These are phyloP conservation scores for Taphrorychus bicolor DNA, from an alignment of 2,888 invertebrate species.

Conservation along the genomic window DNA sequence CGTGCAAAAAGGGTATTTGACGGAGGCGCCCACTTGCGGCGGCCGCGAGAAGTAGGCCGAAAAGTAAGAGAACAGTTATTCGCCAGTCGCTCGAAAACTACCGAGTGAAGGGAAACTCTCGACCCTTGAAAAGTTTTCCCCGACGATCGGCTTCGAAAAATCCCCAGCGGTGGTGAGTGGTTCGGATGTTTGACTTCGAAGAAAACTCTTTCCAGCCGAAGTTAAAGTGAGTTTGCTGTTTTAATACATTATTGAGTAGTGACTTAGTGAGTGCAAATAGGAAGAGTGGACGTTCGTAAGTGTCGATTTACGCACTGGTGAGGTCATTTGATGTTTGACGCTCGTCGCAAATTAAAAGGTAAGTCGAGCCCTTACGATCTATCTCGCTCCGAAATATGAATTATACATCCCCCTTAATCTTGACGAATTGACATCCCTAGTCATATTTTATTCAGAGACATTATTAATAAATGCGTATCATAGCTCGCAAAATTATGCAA, in stretches of 20 bases:
- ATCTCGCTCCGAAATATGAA: not conserved
- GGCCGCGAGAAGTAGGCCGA: slow-evolving; percentile 12
- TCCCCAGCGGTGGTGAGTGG: too few relatives aligned
- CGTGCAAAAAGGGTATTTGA: slow-evolving; percentile 3
- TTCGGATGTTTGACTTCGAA: too few relatives aligned
- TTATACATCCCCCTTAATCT: not conserved
- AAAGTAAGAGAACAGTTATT: slow-evolving; percentile 24
- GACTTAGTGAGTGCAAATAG: not conserved
- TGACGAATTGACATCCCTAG: not conserved
- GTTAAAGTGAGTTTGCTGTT: too few relatives aligned
- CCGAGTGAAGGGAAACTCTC: slow-evolving; percentile 13
- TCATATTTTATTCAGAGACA: not conserved
- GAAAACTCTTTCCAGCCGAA: too few relatives aligned
- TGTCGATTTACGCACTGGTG: not conserved
- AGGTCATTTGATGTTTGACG: not conserved
- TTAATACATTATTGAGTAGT: not conserved
- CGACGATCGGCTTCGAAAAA: not conserved
- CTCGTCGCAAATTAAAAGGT: not conserved
- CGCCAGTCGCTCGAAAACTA: slow-evolving; percentile 26
- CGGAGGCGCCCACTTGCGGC: slow-evolving; percentile 22
- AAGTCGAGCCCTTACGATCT: too few relatives aligned
- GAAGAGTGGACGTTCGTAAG: too few relatives aligned
- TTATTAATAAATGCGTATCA: not conserved
- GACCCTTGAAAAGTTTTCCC: slow-evolving; percentile 8
- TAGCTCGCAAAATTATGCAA: not conserved